These are phyloP conservation scores for Drosophila histrio DNA, from an alignment of 2,888 invertebrate species.

Conservation along the genomic window DNA sequence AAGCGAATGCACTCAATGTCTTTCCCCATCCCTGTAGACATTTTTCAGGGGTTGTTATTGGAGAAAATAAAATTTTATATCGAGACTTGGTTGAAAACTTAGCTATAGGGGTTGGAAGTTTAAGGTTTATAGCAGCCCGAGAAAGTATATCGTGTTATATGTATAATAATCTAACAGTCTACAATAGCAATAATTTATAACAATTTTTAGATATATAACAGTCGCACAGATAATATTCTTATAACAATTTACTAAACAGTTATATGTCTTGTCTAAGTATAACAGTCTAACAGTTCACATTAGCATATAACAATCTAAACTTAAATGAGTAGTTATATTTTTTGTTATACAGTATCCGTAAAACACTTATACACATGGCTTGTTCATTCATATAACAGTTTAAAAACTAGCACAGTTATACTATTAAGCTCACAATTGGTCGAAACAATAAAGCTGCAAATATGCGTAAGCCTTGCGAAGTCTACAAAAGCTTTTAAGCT, in stretches of 20 bases:
- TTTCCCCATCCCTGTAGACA: not conserved
- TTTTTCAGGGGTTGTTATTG: not conserved
- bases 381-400: not conserved
- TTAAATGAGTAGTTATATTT: not conserved
- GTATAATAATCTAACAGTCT: not conserved
- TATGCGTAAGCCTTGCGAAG: not conserved
- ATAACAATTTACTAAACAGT: not conserved
- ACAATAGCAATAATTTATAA: not conserved
- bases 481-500: constrained; percentile 1
- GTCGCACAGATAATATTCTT: not conserved
- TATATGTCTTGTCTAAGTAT: not conserved
- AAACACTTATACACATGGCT: not conserved
- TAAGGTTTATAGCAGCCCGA: not conserved
- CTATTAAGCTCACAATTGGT: not conserved
- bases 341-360: not conserved
- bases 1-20: not conserved
- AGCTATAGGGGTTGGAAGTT: not conserved
- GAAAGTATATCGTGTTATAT: not conserved
- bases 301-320: not conserved
- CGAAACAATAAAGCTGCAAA: constrained; percentile 1
- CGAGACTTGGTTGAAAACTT: not conserved
- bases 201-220: not conserved
- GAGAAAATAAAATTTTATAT: not conserved
- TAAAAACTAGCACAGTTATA: not conserved
- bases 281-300: not conserved